Evolutionary conservation across 1,140 invertebrate genomes (phyloP), one percentile per base, ranked within the genome.

Genomic region (Drosophila athabasca): DNA sequence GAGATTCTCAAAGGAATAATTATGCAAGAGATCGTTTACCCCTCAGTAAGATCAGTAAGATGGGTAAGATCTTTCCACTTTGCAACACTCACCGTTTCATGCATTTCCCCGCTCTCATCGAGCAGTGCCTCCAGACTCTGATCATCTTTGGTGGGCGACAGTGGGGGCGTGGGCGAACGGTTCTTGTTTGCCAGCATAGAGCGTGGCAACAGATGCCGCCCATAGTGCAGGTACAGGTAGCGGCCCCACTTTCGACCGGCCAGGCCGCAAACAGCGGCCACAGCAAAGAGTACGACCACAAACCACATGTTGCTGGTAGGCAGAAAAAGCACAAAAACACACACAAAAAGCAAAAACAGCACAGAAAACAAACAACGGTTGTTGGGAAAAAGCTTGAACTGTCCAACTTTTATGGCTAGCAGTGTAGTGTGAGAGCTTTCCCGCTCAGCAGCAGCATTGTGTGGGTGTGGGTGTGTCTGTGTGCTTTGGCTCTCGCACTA

Each of bases 41-140:
- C 1, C 6, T 15, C 6, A 13, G 7, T 15, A 45, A 6, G n/a
- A n/a, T n/a, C n/a, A n/a, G n/a, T n/a, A n/a, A n/a, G n/a, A n/a
- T n/a, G n/a, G n/a, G 17, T 19, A 19, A 6, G 17, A 39, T 9
- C 44, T 49, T 29, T 19, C 17, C 17, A 1, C 17, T 19, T 19
- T 19, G 17, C 15, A 43, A 11, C 49, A 83, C 90, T 91, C 84
- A 91, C 90, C 90, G 90, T 91, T 87, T 91, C 90, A 24, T 91
- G 90, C 90, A 91, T 91, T 68, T 91, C 90, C 15, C 90, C 76
- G 62, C 90, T 89, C 55, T 91, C 90, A 45, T 91, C 90, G 39
- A 91, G 77, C 60, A 90, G 58, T 6, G 83, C 75, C 67, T 91
- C 90, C 68, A 91, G 72, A 62, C 80, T 91, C 65, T 91, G 87